Evolutionary conservation across 2,888 invertebrate species (phyloP).

Genomic region (Agonum fuliginosum): DNA sequence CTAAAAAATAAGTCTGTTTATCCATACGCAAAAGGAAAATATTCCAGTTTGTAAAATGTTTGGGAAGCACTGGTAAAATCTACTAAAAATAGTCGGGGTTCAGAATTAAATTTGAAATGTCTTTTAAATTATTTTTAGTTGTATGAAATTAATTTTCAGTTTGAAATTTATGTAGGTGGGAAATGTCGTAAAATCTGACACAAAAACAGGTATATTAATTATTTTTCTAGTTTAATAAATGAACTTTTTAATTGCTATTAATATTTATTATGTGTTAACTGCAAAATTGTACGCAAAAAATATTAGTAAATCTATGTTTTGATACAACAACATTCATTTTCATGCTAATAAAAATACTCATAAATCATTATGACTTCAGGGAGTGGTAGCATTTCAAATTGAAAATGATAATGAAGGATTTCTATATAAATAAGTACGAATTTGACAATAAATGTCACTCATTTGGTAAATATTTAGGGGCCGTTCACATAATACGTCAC

Average conservation of each 20-base stretch:
- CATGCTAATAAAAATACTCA: too few relatives aligned
- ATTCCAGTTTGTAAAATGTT: neutral
- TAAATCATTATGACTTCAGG: too few relatives aligned
- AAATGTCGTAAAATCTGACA: constrained; percentile 5
- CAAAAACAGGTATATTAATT: constrained; percentile 38
- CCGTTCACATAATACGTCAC: too few relatives aligned
- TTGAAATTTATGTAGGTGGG: constrained; percentile 35
- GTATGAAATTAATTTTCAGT: constrained; percentile 47
- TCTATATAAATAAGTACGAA: too few relatives aligned
- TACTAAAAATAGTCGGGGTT: constrained; percentile 32
- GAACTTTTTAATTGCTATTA: constrained; percentile 11
- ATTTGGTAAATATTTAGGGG: too few relatives aligned
- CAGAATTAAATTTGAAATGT: constrained; percentile 47
- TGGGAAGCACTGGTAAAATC: constrained; percentile 10
- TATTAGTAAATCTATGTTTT: neutral
- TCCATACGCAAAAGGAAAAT: neutral
- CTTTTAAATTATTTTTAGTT: constrained; percentile 51
- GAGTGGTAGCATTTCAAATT: too few relatives aligned
- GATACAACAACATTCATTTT: too few relatives aligned
- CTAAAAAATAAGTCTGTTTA: too few relatives aligned
- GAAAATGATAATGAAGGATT: too few relatives aligned
- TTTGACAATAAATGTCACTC: too few relatives aligned
- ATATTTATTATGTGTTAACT: constrained; percentile 29
- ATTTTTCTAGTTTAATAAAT: constrained; percentile 32
- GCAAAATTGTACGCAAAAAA: neutral